Evolutionary conservation across 2,888 invertebrate species (phyloP), one percentile per base, ranked within the genome.

Genomic region (Mimas tiliae): DNA sequence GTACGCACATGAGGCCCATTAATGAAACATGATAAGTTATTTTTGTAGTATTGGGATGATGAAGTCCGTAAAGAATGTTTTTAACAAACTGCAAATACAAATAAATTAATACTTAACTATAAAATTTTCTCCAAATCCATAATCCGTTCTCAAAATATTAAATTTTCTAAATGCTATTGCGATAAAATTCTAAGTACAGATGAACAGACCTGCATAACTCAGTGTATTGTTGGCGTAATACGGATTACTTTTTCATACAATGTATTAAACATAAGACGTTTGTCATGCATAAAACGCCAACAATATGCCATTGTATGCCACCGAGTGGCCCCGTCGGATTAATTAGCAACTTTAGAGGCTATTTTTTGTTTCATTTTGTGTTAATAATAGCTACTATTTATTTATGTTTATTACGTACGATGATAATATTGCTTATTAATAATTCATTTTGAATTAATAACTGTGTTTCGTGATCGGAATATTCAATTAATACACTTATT

Each of bases 301-400:
- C 78, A 76, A 79, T 80, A 78, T 75, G 75, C 77, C 71, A 79
- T 81, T 80, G 82, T 80, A 73, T 76, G 77, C 69, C 75, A 73
- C 74, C 72, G 78, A 70, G 72, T 66, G 62, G 67, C 68, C 69
- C 67, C 72, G 73, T 74, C 72, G 73, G 72, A 73, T 76, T 76
- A 75, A 76, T 76, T 79, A 75, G 72, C 72, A 66, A 65, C 65
- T 69, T 48, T 67, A 66, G 68, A 72, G 70, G 72, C 68, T 72
- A 73, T 72, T 76, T 74, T 74, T 72, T 69, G 38, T 53, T 63
- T 62, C 62, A 58, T 53, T 12, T 48, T 21, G 47, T 48, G 58
- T 50, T 65, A 65, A 65, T 58, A 55, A 33, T 55, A 38, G 42
- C 42, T 42, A 19, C 6, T 42, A 42, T 58, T 42, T 58, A 58